These are phyloP conservation scores for Pagetopsis macropterus DNA, from an alignment of 2,797 vertebrate genomes.

Conservation along the genomic window DNA sequence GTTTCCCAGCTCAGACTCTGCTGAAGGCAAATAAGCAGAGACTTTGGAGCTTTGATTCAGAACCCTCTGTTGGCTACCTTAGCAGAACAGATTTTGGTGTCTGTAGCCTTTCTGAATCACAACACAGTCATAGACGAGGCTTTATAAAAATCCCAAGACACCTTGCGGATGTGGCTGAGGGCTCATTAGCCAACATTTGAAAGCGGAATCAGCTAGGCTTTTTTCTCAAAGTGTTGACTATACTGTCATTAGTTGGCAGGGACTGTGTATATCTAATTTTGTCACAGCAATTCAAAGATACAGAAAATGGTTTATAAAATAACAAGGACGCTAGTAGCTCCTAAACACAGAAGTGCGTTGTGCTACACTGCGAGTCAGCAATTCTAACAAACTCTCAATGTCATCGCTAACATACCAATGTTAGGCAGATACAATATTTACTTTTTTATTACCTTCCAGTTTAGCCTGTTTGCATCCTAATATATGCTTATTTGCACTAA, in stretches of 20 bases:
- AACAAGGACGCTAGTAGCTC: not conserved
- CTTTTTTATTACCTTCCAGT: not conserved
- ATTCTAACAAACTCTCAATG: not conserved
- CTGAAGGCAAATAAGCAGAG: constrained; percentile 56
- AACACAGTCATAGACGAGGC: constrained; percentile 28
- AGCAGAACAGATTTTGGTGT: constrained; percentile 50
- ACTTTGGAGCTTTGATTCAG: constrained; percentile 45
- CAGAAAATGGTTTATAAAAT: constrained; percentile 10
- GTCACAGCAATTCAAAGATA: constrained; percentile 35
- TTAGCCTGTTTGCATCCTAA: not conserved
- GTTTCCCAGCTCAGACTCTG: constrained; percentile 38
- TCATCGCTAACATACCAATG: not conserved
- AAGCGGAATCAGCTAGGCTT: constrained; percentile 49
- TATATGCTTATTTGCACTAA: not conserved
- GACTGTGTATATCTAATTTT: constrained; percentile 44
- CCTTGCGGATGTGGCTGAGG: constrained; percentile 48
- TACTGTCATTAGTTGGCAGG: constrained; percentile 49
- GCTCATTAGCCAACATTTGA: constrained; percentile 66
- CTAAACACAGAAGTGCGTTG: not conserved
- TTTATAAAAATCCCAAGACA: constrained; percentile 57
- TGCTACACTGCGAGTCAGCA: not conserved
- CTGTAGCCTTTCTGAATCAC: constrained; percentile 48
- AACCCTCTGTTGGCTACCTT: constrained; percentile 53
- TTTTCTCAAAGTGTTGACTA: constrained; percentile 42
- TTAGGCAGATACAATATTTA: not conserved